These are phyloP conservation scores for Hydropsyche tenuis DNA, from an alignment of 1,140 invertebrate species.

Conservation along the genomic window DNA sequence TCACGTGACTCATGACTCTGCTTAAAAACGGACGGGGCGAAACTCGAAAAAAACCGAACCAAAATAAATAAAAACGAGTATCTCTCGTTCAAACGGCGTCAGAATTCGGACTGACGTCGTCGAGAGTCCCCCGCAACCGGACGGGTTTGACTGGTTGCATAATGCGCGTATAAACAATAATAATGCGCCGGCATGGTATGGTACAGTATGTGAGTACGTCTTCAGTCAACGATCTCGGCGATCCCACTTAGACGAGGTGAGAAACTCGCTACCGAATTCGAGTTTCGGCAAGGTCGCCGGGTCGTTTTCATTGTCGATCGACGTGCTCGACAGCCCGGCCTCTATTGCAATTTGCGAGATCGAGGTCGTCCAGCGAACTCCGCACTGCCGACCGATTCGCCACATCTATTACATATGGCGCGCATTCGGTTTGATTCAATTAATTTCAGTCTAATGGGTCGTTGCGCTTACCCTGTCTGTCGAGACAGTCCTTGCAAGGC, in stretches of 20 bases:
- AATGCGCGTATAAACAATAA: slow-evolving; percentile 20
- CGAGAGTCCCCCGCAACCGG: slow-evolving; percentile 14
- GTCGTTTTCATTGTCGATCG: slow-evolving; percentile 4
- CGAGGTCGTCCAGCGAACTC: neutral
- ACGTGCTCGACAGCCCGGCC: too few relatives aligned
- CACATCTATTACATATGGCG: neutral
- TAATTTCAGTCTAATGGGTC: slow-evolving; percentile 3
- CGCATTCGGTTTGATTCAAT: neutral
- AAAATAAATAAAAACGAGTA: slow-evolving; percentile 7
- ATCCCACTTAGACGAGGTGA: too few relatives aligned
- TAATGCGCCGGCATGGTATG: neutral
- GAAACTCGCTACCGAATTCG: neutral
- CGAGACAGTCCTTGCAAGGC: slow-evolving; percentile 38
- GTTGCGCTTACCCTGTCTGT: slow-evolving; percentile 8
- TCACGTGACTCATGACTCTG: slow-evolving; percentile 11
- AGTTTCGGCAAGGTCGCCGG: neutral
- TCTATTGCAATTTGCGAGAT: too few relatives aligned
- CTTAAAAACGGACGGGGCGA: neutral
- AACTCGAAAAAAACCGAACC: neutral
- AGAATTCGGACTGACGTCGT: slow-evolving; percentile 20
- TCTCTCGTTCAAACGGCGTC: slow-evolving; percentile 18
- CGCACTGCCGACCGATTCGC: neutral
- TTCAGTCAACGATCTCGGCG: slow-evolving; percentile 23
- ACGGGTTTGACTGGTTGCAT: slow-evolving; percentile 28
- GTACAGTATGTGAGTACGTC: neutral